Conservation (phyloP, 2,113 vertebrate species). For the Ivindomyrus marchei region DNA sequence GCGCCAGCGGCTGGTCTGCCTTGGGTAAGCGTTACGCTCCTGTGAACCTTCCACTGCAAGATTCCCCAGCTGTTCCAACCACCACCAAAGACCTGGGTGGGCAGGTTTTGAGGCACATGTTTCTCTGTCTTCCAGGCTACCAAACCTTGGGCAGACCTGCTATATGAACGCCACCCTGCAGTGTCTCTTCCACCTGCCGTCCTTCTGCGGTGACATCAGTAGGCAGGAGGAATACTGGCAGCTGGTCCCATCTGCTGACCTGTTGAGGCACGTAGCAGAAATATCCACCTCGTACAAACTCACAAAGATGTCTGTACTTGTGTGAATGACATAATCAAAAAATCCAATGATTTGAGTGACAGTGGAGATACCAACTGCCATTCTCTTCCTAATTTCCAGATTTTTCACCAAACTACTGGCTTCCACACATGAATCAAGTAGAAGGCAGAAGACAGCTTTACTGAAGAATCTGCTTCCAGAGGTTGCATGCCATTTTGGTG, state of each 20-base stretch:
- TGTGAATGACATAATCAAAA: too few relatives aligned
- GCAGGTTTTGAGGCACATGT: background rate
- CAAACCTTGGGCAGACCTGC: conserved; percentile 5
- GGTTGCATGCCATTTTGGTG: too few relatives aligned
- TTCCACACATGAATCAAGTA: too few relatives aligned
- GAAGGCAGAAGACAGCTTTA: too few relatives aligned
- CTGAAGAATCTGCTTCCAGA: too few relatives aligned
- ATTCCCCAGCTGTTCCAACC: background rate
- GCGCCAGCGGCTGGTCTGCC: background rate
- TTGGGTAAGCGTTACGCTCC: background rate
- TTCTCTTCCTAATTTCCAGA: too few relatives aligned
- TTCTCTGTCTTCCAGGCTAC: background rate
- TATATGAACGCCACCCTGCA: conserved; percentile 13
- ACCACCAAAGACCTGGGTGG: background rate
- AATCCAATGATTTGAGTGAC: too few relatives aligned
- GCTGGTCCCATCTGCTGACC: background rate
- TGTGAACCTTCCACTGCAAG: background rate
- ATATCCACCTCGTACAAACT: background rate
- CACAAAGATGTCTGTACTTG: too few relatives aligned
- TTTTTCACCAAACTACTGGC: too few relatives aligned
- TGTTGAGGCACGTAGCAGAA: background rate
- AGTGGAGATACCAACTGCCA: too few relatives aligned
- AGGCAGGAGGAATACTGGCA: background rate
- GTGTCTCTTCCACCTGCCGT: background rate
- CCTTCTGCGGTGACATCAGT: background rate